Base-by-base conservation (phyloP, 2,113 vertebrate genomes). In the Mohoua ochrocephala region DNA sequence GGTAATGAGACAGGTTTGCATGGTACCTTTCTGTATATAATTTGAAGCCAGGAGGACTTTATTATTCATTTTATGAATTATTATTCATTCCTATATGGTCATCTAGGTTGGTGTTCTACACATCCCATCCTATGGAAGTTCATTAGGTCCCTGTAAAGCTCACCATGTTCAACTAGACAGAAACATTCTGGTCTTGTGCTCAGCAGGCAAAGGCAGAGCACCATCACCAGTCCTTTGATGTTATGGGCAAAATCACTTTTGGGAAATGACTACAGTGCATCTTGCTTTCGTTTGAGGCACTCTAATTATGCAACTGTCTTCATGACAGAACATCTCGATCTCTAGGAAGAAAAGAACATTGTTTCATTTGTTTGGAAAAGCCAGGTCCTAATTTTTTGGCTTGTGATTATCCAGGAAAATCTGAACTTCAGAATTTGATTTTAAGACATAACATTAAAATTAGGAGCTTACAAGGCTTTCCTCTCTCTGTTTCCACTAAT, bases 1-100 rank as follows among this genome's bases (percentile, higher is more conserved):
- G 13, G 4, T 2, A 35, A n/a, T 0, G 6, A 83, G 64, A 63
- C 0, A 0, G 22, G 12, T 78, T 81, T 59, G 68, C 27, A n/a
- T 11, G 6, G 35, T 31, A 59, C 14, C 5, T 60, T 91, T 84
- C 35, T 33, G 22, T 11, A 17, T 7, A 41, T 1, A 41, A 3
- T 28, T 31, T 47, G 31, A 94, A 83, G n/a, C 31, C 26, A 79
- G 26, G 14, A 88, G 14, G 37, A 45, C 37, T n/a, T n/a, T n/a
- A n/a, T n/a, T n/a, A n/a, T n/a, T n/a, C n/a, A n/a, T n/a, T n/a
- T n/a, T n/a, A n/a, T n/a, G n/a, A n/a, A n/a, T n/a, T n/a, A n/a
- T n/a, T n/a, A n/a, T n/a, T n/a, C n/a, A n/a, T n/a, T n/a, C n/a
- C 3, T 37, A 9, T 45, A 14, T 20, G 28, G 63, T 37, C 31